Evolutionary conservation across 2,888 invertebrate genomes (phyloP), one percentile per base, ranked within the genome.

Genomic region (Thymelicus lineola): DNA sequence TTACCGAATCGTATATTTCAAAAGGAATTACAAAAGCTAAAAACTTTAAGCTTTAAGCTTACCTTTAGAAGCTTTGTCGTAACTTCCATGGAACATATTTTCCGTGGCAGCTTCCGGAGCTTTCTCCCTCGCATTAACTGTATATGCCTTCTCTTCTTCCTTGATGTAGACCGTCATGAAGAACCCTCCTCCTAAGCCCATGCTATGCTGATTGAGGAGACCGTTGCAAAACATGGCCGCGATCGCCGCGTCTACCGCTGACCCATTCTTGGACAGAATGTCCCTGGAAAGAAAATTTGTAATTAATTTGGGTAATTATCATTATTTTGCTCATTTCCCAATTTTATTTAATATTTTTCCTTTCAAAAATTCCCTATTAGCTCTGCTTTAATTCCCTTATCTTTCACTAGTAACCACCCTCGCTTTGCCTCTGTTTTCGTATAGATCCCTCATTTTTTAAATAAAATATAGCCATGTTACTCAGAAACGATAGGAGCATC

Each of bases 181-280:
- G 86, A 97, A 96, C 0, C 97, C 97, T 0, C 97, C 97, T 0
- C 97, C 97, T 0, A 96, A 77, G 0, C 96, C 96, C 96, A 96
- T 96, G 83, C 97, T 97, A 81, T 97, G 97, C 95, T 96, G 96
- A 75, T 97, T 97, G 50, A 96, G 91, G 0, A 97, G 84, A 0
- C 98, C 98, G 79, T 97, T 97, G 92, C 98, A 98, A 78, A 98
- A 96, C 87, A 98, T 93, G 0, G 97, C 95, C 0, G 97, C 97
- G 36, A 98, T 94, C 0, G 97, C 95, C 0, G 98, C 96, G 83
- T 98, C 98, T 57, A 98, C 96, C 0, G 97, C 98, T 38, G 96
- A 96, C 0, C 98, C 98, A 86, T 96, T 96, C 73, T 93, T 92
- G 46, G 93, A 82, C 10, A 97, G 89, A 48, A 96, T 93, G 17